These are phyloP conservation scores for Mechanitis mazaeus DNA, from an alignment of 2,888 invertebrate genomes.

Conservation along the genomic window DNA sequence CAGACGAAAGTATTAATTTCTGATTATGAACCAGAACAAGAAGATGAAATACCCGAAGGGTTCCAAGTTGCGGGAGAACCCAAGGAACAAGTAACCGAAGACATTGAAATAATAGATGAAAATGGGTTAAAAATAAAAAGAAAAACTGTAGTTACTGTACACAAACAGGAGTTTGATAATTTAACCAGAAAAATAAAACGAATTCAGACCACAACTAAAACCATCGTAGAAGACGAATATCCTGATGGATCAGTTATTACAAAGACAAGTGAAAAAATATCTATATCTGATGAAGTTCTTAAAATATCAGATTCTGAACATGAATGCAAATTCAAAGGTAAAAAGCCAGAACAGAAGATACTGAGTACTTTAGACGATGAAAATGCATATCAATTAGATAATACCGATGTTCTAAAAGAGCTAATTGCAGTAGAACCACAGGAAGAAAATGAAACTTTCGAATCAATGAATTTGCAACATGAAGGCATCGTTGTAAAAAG, in stretches of 20 bases:
- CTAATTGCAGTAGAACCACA: conserved; percentile 37
- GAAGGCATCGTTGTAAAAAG: conserved; percentile 43
- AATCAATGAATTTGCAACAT: conserved; percentile 43
- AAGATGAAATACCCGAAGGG: conserved; percentile 39
- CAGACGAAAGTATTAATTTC: conserved; percentile 61
- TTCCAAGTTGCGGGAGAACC: conserved; percentile 46
- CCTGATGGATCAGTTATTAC: conserved; percentile 61
- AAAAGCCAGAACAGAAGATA: conserved; percentile 16
- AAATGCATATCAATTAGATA: conserved; percentile 33
- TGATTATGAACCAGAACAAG: conserved; percentile 43
- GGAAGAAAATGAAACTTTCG: conserved; percentile 41
- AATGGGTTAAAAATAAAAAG: conserved; percentile 49
- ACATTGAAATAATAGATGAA: conserved; percentile 45
- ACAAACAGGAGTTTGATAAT: conserved; percentile 47
- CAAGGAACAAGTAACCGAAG: conserved; percentile 41
- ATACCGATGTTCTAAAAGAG: conserved; percentile 35
- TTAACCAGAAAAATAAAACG: conserved; percentile 39
- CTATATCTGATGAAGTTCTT: conserved; percentile 48
- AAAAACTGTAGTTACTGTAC: conserved; percentile 51
- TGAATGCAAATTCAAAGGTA: background rate
- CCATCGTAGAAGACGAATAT: conserved; percentile 58
- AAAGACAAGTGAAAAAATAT: conserved; percentile 61
- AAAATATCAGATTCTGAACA: conserved; percentile 21
- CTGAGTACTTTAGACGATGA: conserved; percentile 25
- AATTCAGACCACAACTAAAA: conserved; percentile 53